A percentile compares a stretch with the other conserved stretches of the same genome.
These are phyloP conservation scores for Sterrhoptilus dennistouni DNA, from an alignment of 2,113 vertebrate species.

Conservation along the genomic window DNA sequence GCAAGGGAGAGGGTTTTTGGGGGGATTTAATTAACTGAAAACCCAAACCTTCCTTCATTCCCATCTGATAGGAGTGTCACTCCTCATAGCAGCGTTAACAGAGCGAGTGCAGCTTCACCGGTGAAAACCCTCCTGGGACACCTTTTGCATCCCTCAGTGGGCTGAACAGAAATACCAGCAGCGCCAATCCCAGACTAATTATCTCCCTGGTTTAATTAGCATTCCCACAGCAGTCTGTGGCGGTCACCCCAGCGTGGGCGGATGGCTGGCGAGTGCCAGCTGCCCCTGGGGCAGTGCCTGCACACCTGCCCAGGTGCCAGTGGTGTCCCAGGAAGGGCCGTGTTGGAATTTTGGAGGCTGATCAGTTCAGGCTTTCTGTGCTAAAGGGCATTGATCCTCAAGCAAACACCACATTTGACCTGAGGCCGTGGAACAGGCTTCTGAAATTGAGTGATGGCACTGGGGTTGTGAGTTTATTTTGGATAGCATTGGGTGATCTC, in stretches of 20 bases:
- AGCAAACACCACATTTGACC: too few relatives aligned
- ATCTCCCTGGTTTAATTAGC: slow-evolving; percentile 82
- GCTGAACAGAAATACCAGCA: slow-evolving; percentile 52
- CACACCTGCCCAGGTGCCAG: neutral
- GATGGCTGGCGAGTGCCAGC: neutral
- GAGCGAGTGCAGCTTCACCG: neutral
- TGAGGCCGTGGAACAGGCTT: neutral
- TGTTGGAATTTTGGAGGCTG: neutral
- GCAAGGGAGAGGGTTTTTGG: neutral
- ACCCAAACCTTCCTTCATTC: neutral
- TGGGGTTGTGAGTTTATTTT: too few relatives aligned
- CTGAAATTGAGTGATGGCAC: too few relatives aligned
- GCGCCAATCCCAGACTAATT: slow-evolving; percentile 81
- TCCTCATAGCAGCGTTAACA: neutral
- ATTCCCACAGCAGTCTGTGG: slow-evolving; percentile 35
- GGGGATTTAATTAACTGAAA: neutral
- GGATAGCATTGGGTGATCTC: too few relatives aligned
- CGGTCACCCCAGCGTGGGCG: neutral
- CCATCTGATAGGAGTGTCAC: neutral
- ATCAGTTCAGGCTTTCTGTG: neutral
- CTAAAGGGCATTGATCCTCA: too few relatives aligned
- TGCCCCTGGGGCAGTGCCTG: neutral
- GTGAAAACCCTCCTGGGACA: slow-evolving; percentile 35
- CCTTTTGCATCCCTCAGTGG: slow-evolving; percentile 16
- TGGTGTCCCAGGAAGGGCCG: neutral